A percentile compares a stretch with the other conserved stretches of the same genome.
Evolutionary conservation across 2,888 invertebrate species (phyloP).

Genomic region (Ceratothoa steindachneri): DNA sequence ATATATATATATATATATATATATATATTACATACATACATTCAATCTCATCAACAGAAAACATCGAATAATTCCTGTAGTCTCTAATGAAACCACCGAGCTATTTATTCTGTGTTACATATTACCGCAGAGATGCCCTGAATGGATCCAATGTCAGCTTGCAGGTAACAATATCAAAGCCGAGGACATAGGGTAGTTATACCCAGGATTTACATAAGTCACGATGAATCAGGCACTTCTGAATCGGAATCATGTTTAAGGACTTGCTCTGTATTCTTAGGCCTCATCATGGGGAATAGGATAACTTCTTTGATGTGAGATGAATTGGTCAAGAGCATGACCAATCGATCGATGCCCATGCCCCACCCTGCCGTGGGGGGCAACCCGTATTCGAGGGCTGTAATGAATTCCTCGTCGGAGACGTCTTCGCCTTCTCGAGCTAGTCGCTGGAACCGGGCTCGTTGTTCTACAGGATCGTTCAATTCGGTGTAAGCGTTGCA

Average conservation of each 20-base stretch:
- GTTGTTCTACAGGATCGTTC: slow-evolving; percentile 92
- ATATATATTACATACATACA: too few species aligned
- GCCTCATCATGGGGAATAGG: slow-evolving; percentile 98
- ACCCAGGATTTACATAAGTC: too few species aligned
- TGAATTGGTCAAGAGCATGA: slow-evolving; percentile 97
- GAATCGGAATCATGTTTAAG: too few species aligned
- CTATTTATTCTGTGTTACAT: too few species aligned
- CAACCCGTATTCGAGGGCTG: slow-evolving; percentile 92
- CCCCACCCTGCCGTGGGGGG: slow-evolving; percentile 99
- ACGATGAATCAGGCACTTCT: too few species aligned
- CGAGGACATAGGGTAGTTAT: too few species aligned
- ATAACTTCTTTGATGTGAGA: slow-evolving; percentile 99
- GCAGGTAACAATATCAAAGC: too few species aligned
- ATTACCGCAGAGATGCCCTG: not conserved
- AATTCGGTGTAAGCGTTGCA: slow-evolving; percentile 99
- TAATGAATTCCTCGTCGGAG: slow-evolving; percentile 96
- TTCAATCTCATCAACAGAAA: too few species aligned
- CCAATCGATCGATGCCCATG: slow-evolving; percentile 88
- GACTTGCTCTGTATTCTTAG: too few species aligned
- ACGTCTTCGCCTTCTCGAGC: slow-evolving; percentile 95
- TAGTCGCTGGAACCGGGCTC: slow-evolving; percentile 71
- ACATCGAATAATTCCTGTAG: too few species aligned
- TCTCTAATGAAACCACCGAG: too few species aligned
- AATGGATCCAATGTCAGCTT: too few species aligned
- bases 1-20: not conserved